phyloP scores from a whole-genome alignment of 2,797 vertebrate genomes.

The Hybognathus amarus region DNA sequence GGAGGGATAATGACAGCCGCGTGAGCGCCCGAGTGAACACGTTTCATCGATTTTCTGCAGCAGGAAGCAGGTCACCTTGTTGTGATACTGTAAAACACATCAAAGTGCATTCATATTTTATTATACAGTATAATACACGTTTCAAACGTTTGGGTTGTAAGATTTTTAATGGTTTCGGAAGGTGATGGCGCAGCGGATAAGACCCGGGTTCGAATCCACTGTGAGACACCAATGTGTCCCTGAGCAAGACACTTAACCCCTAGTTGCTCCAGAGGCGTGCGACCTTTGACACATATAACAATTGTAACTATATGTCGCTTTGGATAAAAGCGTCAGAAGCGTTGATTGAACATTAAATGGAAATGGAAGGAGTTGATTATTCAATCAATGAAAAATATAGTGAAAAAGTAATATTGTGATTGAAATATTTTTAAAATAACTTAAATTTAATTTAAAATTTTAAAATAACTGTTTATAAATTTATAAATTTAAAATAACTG shows the following conservation, averaged over 20 bases:
- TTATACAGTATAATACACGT: background rate
- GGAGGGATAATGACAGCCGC: constrained; percentile 93
- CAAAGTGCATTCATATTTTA: constrained; percentile 23
- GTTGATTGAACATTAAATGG: too few relatives aligned
- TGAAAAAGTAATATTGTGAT: background rate
- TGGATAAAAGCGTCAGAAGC: too few relatives aligned
- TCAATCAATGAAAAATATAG: background rate
- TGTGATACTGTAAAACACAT: constrained; percentile 86
- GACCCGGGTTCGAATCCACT: too few relatives aligned
- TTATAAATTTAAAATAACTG: too few relatives aligned
- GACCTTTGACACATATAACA: too few relatives aligned
- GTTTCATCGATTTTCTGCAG: constrained; percentile 95
- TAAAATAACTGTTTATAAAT: background rate
- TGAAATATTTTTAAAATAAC: background rate
- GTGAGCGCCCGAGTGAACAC: constrained; percentile 91
- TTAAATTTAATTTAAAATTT: too few relatives aligned
- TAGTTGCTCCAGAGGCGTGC: too few relatives aligned
- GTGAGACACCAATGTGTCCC: too few relatives aligned
- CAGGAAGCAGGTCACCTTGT: constrained; percentile 97
- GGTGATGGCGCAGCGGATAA: too few relatives aligned
- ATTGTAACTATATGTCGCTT: too few relatives aligned
- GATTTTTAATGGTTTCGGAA: background rate
- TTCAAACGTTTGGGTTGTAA: background rate
- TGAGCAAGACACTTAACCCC: too few relatives aligned
- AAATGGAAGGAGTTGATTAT: background rate